Conservation (phyloP, 2,797 vertebrate species). For the Sarcoramphus papa region DNA sequence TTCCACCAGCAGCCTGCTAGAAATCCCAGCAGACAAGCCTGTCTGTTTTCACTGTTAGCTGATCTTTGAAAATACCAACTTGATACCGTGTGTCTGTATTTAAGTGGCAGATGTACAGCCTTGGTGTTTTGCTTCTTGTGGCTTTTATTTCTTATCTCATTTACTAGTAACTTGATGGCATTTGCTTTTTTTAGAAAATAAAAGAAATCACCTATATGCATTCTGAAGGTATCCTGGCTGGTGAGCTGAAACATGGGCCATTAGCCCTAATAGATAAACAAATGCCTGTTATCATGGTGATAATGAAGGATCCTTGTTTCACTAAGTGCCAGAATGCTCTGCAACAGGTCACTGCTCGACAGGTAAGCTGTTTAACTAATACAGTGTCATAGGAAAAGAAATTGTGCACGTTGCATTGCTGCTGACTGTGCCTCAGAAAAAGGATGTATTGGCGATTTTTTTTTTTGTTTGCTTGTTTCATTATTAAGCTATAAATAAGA, state of each 20-base stretch:
- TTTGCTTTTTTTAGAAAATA: slow-evolving; percentile 83
- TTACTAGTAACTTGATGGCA: neutral
- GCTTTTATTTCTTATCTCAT: neutral
- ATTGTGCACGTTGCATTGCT: neutral
- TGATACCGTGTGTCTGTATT: neutral
- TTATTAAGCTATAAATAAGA: neutral
- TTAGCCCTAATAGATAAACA: slow-evolving; percentile 90
- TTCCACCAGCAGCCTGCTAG: neutral
- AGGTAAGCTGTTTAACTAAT: slow-evolving; percentile 69
- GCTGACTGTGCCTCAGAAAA: neutral
- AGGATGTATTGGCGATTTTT: neutral
- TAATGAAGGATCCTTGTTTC: slow-evolving; percentile 93
- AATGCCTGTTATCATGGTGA: slow-evolving; percentile 97
- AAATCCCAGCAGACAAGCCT: neutral
- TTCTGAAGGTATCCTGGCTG: slow-evolving; percentile 93
- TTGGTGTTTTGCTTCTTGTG: neutral
- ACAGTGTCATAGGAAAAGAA: neutral
- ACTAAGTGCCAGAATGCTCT: slow-evolving; percentile 93
- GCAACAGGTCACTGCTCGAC: slow-evolving; percentile 90
- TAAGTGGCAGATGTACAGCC: neutral
- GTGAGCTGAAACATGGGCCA: slow-evolving; percentile 93
- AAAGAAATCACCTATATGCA: slow-evolving; percentile 99
- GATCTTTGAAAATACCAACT: neutral
- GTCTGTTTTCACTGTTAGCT: neutral
- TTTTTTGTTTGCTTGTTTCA: no score